Evolutionary conservation across 1,140 invertebrate species (phyloP), one percentile per base, ranked within the genome.

Genomic region (Nephotettix cincticeps): DNA sequence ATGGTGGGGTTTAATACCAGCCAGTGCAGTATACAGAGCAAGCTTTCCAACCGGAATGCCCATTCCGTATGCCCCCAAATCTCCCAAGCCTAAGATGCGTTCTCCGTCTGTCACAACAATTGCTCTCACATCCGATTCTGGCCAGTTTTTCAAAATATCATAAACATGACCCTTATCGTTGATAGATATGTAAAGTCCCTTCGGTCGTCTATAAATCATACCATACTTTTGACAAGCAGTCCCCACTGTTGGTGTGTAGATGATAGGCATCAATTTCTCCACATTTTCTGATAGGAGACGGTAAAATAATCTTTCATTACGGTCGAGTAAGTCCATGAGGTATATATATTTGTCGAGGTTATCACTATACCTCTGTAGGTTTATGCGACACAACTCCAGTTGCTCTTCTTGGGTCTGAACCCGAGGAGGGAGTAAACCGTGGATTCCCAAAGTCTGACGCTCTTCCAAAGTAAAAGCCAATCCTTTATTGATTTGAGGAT

Each of bases 131-230:
- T 96, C 90, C 13, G 89, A 84, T 77, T 95, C 91, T 0, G 96
- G 96, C 93, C 92, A 95, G 78, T 94, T 94, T 78, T 87, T 88
- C 0, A 97, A 77, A 4, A 96, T 86, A 40, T 95, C 89, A 76
- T 91, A 93, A 3, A 97, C 83, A 81, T 99, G 93, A 9, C 95
- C 96, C 76, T 92, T 91, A 80, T 99, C 97, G 80, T 99, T 90
- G 58, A 99, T 97, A n/a, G 95, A 96, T 73, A 99, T 93, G 77
- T 95, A 99, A n/a, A 99, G 84, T 13, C 97, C 97, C 56, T 93
- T 89, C 0, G 96, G 95, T 78, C 94, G 86, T 30, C 94, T 87
- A 81, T 94, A 98, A 66, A 98, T 91, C 19, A 94, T 84, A 19
- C 97, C 96, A 81, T 94, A 99, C 79, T 96, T 94, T 81, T 97